Percentiles rank a stretch among this genome's conserved stretches.
Conservation (phyloP, 2,113 vertebrate genomes). For the Perca fluviatilis region DNA sequence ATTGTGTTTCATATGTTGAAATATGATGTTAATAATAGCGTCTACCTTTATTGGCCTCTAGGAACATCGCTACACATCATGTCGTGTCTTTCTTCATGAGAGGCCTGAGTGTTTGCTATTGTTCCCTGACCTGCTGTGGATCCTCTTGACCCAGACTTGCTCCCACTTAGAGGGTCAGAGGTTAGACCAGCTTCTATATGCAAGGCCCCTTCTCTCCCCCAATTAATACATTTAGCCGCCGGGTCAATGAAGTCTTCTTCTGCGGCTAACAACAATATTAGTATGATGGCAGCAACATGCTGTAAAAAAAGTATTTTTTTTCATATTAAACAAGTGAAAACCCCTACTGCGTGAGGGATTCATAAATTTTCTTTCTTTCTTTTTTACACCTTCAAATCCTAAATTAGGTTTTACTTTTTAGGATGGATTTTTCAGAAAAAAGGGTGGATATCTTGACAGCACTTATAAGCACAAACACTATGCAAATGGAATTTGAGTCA, state of each 20-base stretch:
- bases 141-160: slow-evolving; percentile 82
- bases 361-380: not conserved
- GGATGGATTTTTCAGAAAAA: not conserved
- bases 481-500: not conserved
- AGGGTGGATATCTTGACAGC: not conserved
- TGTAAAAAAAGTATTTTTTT: not conserved
- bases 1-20: too few species aligned
- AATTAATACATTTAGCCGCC: slow-evolving; percentile 28
- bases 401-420: not conserved
- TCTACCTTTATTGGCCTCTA: not conserved
- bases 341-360: not conserved
- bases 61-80: slow-evolving; percentile 7
- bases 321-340: not conserved
- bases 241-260: slow-evolving; percentile 35
- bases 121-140: slow-evolving; percentile 67
- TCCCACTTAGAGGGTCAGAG: slow-evolving; percentile 81
- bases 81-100: slow-evolving; percentile 17
- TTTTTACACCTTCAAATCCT: not conserved
- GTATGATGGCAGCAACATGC: not conserved
- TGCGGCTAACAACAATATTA: slow-evolving; percentile 9
- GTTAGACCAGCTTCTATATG: slow-evolving; percentile 68
- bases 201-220: slow-evolving; percentile 10
- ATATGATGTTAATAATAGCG: not conserved
- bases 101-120: slow-evolving; percentile 50
- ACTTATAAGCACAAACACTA: not conserved